Conservation (phyloP, 1,140 invertebrate genomes). For the Lepidurus couesii region DNA sequence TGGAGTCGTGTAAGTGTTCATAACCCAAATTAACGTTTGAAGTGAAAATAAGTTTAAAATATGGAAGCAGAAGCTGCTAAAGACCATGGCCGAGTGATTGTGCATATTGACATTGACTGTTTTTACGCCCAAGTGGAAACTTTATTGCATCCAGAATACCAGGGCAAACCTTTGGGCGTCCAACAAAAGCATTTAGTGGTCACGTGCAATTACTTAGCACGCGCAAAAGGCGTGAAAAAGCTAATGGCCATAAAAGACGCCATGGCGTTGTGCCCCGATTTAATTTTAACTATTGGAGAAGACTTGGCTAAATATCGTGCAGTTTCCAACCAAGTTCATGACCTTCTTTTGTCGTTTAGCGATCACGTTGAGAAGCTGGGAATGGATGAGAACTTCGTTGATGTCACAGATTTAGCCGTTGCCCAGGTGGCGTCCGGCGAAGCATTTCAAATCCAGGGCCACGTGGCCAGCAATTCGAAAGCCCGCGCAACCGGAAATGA, state of each 20-base stretch:
- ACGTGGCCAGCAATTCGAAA: conserved; percentile 50
- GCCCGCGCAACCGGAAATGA: conserved; percentile 30
- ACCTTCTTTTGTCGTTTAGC: conserved; percentile 60
- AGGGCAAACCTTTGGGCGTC: conserved; percentile 61
- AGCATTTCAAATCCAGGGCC: neutral
- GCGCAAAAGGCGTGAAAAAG: conserved; percentile 63
- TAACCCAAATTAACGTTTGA: too few relatives aligned
- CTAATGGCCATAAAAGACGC: conserved; percentile 66
- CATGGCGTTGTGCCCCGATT: conserved; percentile 57
- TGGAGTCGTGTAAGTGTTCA: too few relatives aligned
- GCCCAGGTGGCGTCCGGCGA: neutral
- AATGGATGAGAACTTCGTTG: conserved; percentile 73
- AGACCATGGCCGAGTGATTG: conserved; percentile 56
- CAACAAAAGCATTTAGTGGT: conserved; percentile 73
- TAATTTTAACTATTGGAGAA: conserved; percentile 66
- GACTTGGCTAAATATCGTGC: conserved; percentile 66
- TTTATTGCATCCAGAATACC: conserved; percentile 58
- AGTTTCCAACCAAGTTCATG: conserved; percentile 61
- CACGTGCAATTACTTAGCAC: conserved; percentile 70
- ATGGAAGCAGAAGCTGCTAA: neutral
- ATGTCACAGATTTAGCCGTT: conserved; percentile 56
- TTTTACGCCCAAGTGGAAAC: conserved; percentile 80
- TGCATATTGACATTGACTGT: conserved; percentile 71
- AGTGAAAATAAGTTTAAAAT: neutral
- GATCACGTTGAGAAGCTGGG: conserved; percentile 65